Conservation (phyloP, 2,797 vertebrate species). For the Clarias laeviceps region DNA sequence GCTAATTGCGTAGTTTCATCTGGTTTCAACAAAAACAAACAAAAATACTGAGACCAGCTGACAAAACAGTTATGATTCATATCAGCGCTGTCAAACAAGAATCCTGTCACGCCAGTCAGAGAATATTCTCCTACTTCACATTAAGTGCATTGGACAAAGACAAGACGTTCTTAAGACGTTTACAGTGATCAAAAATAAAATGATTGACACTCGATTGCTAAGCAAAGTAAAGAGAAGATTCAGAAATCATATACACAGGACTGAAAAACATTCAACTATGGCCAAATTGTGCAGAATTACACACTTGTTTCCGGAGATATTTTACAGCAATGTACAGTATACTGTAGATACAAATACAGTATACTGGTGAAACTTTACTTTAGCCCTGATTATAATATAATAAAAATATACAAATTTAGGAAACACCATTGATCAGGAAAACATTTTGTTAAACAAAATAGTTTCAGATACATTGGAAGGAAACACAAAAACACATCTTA, state of each 20-base stretch:
- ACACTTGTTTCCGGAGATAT: background rate
- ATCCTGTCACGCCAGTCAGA: background rate
- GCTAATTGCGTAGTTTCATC: too few species aligned
- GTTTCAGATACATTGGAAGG: too few species aligned
- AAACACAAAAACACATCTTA: background rate
- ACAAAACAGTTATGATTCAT: background rate
- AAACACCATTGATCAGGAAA: too few species aligned
- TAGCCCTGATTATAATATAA: background rate
- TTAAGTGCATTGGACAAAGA: background rate
- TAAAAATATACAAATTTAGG: background rate
- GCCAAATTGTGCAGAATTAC: background rate
- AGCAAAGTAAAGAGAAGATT: background rate
- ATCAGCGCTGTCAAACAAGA: background rate
- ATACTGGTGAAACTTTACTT: background rate
- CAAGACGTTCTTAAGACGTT: background rate
- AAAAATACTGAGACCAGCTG: background rate
- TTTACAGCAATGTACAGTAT: background rate
- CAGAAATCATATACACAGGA: background rate
- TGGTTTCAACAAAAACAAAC: background rate
- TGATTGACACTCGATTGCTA: background rate
- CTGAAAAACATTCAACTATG: background rate
- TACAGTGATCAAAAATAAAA: background rate
- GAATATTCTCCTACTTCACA: background rate
- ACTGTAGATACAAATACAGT: background rate
- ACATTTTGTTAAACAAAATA: too few species aligned